Evolutionary conservation across 2,797 vertebrate species (phyloP), one percentile per base, ranked within the genome.

Genomic region (Diglossa cyanea): DNA sequence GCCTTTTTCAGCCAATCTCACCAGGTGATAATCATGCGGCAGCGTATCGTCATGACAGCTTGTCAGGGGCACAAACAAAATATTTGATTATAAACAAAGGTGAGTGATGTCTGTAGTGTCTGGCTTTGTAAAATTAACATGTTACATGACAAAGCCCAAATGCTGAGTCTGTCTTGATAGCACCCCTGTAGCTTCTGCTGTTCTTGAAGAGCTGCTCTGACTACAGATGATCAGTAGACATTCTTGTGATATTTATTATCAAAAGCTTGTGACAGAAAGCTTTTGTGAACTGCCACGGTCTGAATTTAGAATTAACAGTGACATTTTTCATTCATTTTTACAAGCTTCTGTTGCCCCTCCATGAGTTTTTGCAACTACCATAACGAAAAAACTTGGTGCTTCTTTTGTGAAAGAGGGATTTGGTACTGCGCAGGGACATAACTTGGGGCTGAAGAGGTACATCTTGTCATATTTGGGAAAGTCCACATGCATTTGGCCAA

Each of bases 41-140:
- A 63, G 45, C 19, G 1, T 23, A 63, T 61, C 48, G 77, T 57
- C 42, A 37, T 33, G 83, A 83, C 76, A 90, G 1, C 30, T 72
- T 95, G 79, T 94, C 84, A 95, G 63, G 54, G 30, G 50, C 50
- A 33, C 44, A 68, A 75, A 45, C 8, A 13, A 84, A 88, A 91
- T 91, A 93, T 89, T 95, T 91, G 71, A 50, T 87, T 94, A 65
- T 58, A 75, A 87, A 85, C 35, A 68, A 89, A 94, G 60, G 91
- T 89, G 70, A 92, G 58, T 47, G 58, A 42, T 94, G 48, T 81
- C 47, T 72, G 78, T 75, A 65, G 26, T 23, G 44, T 5, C 2
- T 4, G n/a, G 58, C 58, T 91, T 68, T 89, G 71, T 72, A 81
- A 91, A 94, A 93, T 79, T 42, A 58, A 66, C 78, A 86, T 68